Evolutionary conservation across 2,797 vertebrate species (phyloP), one percentile per base, ranked within the genome.

Genomic region (Premnoplex brunnescens): DNA sequence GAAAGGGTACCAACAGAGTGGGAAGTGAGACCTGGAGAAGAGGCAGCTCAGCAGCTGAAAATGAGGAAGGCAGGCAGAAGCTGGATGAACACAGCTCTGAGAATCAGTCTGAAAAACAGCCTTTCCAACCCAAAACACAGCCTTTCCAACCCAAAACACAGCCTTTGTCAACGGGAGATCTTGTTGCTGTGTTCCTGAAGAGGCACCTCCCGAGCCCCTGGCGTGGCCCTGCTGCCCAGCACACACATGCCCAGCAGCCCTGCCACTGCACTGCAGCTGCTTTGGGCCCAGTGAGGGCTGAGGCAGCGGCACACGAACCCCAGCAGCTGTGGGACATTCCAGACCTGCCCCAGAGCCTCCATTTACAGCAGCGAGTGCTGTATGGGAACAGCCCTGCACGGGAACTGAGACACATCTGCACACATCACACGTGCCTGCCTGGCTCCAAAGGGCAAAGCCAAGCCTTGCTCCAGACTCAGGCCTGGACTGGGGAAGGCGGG

Each of bases 1-100:
- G 97, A 93, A 96, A 98, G 58, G 76, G 62, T 43, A 96, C 76
- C 81, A 95, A 96, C 22, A 88, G 39, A 92, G 58, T 1, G 24
- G 37, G 48, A 76, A 82, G 74, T 94, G 92, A 87, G 93, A 93
- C 18, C 34, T 55, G 52, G 36, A 68, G 79, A 85, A 52, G 41
- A 76, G 41, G 37, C 68, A 58, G 49, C 32, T 82, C 44, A 80
- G 60, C 76, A 71, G 48, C 49, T 44, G 21, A 46, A 83, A 64
- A 30, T 30, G 39, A 54, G 71, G 37, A 76, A 72, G 2, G 12
- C 34, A 64, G 72, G 10, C 13, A n/a, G 46, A 64, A 74, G 72
- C 1, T 85, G n/a, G 23, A 44, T 64, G 67, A 78, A 44, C 16
- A 8, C 18, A 58, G 66, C 43, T 39, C 52, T 39, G 43, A 89